Percentiles rank a stretch among this genome's conserved stretches.
Conservation (phyloP, 2,888 invertebrate species). For the Eudemis profundana region DNA sequence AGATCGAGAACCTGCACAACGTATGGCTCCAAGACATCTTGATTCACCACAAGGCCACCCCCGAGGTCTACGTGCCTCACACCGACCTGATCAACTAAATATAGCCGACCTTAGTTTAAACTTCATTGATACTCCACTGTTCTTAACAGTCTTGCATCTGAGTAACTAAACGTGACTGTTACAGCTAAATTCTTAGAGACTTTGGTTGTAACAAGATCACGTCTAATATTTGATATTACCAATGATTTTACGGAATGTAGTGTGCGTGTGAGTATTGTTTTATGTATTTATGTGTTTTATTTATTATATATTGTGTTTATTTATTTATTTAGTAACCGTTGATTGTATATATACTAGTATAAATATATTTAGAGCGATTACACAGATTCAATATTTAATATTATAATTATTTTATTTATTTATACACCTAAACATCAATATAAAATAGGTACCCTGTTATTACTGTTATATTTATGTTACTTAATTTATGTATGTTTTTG, state of each 20-base stretch:
- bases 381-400: conserved; percentile 17
- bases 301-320: conserved; percentile 25
- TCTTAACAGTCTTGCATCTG: too few relatives aligned
- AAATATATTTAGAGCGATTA: conserved; percentile 23
- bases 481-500: neutral
- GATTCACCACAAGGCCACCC: conserved; percentile 81
- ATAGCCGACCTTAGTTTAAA: conserved; percentile 47
- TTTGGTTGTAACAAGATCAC: neutral
- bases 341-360: conserved; percentile 29
- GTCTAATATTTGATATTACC: conserved; percentile 9
- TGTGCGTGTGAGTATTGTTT: conserved; percentile 30
- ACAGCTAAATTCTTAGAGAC: conserved; percentile 6
- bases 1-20: conserved; percentile 71
- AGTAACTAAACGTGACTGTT: neutral
- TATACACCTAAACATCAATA: neutral
- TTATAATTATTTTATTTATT: conserved; percentile 26
- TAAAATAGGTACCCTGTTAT: conserved; percentile 27
- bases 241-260: conserved; percentile 11
- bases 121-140: conserved; percentile 18
- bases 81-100: conserved; percentile 44
- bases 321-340: conserved; percentile 27
- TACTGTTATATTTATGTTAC: conserved; percentile 50
- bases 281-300: conserved; percentile 12
- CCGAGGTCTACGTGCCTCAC: conserved; percentile 65
- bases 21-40: conserved; percentile 78